Percentiles rank a stretch among this genome's conserved stretches.
phyloP scores from a whole-genome alignment of 1,140 invertebrate species.

The Bombus impatiens region DNA sequence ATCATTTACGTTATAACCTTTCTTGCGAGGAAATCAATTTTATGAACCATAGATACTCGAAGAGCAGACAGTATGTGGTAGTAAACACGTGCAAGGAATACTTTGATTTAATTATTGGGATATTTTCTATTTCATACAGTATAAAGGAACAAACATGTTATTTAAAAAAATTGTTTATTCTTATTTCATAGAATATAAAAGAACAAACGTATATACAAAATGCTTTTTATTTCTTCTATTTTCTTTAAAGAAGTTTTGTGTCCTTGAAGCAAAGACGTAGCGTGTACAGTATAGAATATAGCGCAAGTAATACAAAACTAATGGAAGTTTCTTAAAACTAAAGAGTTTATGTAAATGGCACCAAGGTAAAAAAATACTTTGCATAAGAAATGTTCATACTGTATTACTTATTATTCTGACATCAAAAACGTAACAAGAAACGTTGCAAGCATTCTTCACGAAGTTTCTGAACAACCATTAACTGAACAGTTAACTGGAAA shows the following conservation, averaged over 20 bases:
- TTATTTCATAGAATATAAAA: neutral
- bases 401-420: neutral
- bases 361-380: too few relatives aligned
- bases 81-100: neutral
- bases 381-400: neutral
- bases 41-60: neutral
- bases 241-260: neutral
- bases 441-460: neutral
- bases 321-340: too few relatives aligned
- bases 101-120: too few relatives aligned
- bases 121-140: neutral
- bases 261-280: neutral
- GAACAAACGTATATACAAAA: neutral
- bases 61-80: neutral
- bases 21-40: neutral
- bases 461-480: neutral
- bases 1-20: neutral
- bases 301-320: too few relatives aligned
- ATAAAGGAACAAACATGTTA: neutral
- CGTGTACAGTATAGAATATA: neutral
- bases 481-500: neutral
- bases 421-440: neutral
- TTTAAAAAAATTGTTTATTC: neutral
- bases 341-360: too few relatives aligned
- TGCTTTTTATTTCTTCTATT: neutral